Evolutionary conservation across 2,797 vertebrate genomes (phyloP).

Genomic region (Bryconaethiops microstoma): DNA sequence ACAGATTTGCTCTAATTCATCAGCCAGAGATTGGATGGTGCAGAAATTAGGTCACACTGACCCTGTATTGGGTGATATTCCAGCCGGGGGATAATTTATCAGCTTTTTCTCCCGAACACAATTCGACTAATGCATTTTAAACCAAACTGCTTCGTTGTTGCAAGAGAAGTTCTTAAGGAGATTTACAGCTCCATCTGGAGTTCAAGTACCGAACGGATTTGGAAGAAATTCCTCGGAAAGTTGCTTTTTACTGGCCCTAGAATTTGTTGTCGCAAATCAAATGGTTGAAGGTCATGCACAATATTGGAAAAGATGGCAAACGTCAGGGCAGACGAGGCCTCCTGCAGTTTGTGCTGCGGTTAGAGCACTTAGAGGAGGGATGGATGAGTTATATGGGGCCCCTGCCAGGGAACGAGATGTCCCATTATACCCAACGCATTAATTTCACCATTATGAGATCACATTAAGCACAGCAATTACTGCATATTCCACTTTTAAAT

Average conservation of each 20-base stretch:
- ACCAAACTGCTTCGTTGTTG: not conserved
- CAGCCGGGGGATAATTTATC: not conserved
- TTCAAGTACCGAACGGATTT: not conserved
- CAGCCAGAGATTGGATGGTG: not conserved
- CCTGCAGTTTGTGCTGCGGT: not conserved
- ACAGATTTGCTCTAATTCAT: not conserved
- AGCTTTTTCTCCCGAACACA: not conserved
- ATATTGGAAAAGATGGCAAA: not conserved
- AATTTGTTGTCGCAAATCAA: no score
- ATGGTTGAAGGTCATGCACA: not conserved
- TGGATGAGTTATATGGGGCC: not conserved
- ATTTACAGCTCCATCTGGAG: not conserved
- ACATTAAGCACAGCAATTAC: conserved; percentile 28
- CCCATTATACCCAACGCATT: conserved; percentile 3
- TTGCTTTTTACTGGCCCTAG: no score
- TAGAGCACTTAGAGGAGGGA: not conserved
- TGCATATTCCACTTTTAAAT: conserved; percentile 25
- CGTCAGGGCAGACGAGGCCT: not conserved
- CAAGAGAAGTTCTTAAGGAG: not conserved
- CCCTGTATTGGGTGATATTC: not conserved
- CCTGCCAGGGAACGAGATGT: not conserved
- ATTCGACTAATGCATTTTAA: not conserved
- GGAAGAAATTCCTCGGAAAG: no score
- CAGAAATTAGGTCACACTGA: not conserved
- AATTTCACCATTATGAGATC: conserved; percentile 2